Evolutionary conservation across 2,888 invertebrate genomes (phyloP).

Genomic region (Pseudococcus viburni): DNA sequence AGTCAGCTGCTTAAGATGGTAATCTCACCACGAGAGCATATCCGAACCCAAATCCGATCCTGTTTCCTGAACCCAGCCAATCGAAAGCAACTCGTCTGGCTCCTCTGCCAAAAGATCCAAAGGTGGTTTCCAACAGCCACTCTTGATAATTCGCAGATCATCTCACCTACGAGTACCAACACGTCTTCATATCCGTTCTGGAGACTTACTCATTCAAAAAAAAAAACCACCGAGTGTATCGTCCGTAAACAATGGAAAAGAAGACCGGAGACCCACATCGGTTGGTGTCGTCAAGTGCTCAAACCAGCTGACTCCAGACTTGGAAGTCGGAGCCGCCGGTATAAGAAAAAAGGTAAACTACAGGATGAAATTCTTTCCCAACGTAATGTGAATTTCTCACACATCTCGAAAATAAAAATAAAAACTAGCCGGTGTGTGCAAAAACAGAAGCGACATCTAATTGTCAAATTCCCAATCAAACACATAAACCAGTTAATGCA

Average conservation of each 20-base stretch:
- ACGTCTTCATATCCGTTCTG: background rate
- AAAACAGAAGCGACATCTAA: constrained; percentile 58
- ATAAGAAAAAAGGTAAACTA: background rate
- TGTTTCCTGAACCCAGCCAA: too few species aligned
- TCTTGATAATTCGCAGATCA: too few species aligned
- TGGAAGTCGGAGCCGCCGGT: background rate
- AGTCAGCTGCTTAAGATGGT: too few species aligned
- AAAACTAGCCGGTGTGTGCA: constrained; percentile 11
- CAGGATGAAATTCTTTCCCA: constrained; percentile 39
- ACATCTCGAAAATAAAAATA: background rate
- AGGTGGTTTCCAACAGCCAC: too few species aligned
- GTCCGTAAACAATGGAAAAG: constrained; percentile 23
- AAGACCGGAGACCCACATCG: constrained; percentile 3
- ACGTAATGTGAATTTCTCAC: constrained; percentile 40
- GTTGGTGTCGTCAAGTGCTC: background rate
- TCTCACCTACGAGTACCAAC: too few species aligned
- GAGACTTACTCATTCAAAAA: background rate
- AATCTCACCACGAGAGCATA: too few species aligned
- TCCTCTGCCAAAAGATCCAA: too few species aligned
- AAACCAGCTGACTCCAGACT: constrained; percentile 35
- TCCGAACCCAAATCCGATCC: too few species aligned
- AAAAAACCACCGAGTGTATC: background rate
- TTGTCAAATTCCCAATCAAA: constrained; percentile 53
- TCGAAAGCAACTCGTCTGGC: too few species aligned
- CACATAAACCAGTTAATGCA: constrained; percentile 46